phyloP scores from a whole-genome alignment of 2,113 vertebrate species.

The Ailuropoda melanoleuca region DNA sequence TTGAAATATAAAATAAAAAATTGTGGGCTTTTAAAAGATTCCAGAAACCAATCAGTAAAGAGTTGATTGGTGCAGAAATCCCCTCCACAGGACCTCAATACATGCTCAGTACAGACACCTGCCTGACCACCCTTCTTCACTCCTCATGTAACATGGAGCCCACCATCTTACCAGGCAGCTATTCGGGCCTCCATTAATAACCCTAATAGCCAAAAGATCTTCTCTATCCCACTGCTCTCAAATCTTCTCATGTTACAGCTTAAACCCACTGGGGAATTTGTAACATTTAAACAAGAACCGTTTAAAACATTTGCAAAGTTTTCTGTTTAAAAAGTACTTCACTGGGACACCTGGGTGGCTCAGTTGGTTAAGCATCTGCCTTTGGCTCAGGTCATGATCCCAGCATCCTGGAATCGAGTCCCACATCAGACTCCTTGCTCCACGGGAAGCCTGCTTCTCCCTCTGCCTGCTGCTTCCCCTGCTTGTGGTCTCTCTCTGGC shows the following conservation, averaged over 20 bases:
- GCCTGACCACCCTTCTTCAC: background rate
- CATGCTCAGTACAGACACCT: background rate
- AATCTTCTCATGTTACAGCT: background rate
- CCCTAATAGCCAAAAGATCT: background rate
- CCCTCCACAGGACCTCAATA: background rate
- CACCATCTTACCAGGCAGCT: background rate
- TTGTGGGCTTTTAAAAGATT: background rate
- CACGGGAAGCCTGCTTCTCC: background rate
- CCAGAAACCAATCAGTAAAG: background rate
- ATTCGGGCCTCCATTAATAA: background rate
- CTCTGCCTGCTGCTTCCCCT: background rate
- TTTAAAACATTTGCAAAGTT: slow-evolving; percentile 39
- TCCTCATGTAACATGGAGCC: background rate
- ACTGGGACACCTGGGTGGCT: background rate
- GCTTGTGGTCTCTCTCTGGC: background rate
- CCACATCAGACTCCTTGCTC: background rate
- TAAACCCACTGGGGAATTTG: background rate
- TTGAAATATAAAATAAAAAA: background rate
- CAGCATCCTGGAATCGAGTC: background rate
- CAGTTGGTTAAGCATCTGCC: background rate
- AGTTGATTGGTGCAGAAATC: background rate
- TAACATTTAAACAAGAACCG: slow-evolving; percentile 27
- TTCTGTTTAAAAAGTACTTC: slow-evolving; percentile 22
- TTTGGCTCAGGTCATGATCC: background rate
- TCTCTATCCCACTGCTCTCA: background rate